These are phyloP conservation scores for Eulemur mongoz DNA, from an alignment of 2,797 vertebrate genomes.

Conservation along the genomic window DNA sequence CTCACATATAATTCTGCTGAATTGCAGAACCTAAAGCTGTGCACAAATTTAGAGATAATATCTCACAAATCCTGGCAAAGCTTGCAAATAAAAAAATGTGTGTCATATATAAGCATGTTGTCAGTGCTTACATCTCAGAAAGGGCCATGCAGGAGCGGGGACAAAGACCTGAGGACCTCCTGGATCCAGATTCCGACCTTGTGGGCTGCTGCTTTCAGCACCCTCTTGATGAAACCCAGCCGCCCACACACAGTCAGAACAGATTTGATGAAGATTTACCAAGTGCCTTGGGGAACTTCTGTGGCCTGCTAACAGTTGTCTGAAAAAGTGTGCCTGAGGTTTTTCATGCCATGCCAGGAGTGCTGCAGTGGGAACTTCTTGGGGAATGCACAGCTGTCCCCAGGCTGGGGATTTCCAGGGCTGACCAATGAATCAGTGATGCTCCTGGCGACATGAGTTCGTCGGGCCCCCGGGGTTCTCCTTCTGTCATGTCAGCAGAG, in stretches of 20 bases:
- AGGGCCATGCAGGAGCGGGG: not conserved
- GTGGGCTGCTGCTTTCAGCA: not conserved
- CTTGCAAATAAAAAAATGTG: not conserved
- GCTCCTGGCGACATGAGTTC: not conserved
- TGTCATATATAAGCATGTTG: not conserved
- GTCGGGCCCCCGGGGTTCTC: not conserved
- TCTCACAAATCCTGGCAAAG: not conserved
- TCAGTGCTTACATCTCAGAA: not conserved
- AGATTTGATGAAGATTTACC: conserved; percentile 48
- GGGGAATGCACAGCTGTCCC: not conserved
- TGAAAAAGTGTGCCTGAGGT: conserved; percentile 53
- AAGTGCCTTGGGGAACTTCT: conserved; percentile 43
- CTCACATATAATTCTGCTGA: not conserved
- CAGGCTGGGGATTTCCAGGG: conserved; percentile 25
- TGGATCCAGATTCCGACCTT: not conserved
- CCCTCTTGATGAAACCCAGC: conserved; percentile 32
- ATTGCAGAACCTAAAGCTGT: not conserved
- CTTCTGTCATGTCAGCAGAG: not conserved
- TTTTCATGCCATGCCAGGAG: not conserved
- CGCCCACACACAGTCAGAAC: conserved; percentile 43
- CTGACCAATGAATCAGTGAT: not conserved
- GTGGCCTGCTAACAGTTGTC: conserved; percentile 19
- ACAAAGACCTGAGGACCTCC: not conserved
- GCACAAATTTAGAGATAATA: not conserved
- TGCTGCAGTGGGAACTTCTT: not conserved